Conservation (phyloP, 2,113 vertebrate species). For the Entosphenus tridentatus region DNA sequence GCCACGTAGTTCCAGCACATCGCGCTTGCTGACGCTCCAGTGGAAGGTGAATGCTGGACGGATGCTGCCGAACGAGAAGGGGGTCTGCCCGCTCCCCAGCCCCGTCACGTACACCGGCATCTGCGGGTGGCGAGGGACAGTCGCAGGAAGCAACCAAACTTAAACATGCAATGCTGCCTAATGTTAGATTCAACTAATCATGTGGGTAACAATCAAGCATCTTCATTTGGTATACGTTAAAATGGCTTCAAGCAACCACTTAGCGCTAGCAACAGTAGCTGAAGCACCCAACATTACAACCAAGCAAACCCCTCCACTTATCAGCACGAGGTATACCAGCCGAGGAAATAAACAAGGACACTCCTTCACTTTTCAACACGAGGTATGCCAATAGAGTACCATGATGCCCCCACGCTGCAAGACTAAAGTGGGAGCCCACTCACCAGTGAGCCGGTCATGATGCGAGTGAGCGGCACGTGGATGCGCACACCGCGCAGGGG, state of each 20-base stretch:
- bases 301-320: too few relatives aligned
- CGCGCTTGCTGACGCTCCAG: conserved; percentile 69
- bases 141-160: background rate
- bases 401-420: background rate
- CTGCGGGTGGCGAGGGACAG: conserved; percentile 14
- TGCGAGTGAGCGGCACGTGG: conserved; percentile 20
- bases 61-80: conserved; percentile 68
- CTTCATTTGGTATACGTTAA: too few relatives aligned
- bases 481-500: conserved; percentile 22
- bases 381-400: conserved; percentile 6
- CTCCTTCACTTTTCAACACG: background rate
- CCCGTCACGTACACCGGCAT: conserved; percentile 75
- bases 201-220: too few relatives aligned
- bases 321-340: background rate
- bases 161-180: background rate
- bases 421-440: background rate
- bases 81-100: conserved; percentile 54
- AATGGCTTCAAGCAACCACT: background rate
- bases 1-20: conserved; percentile 47
- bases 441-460: conserved; percentile 23
- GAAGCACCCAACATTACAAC: too few relatives aligned
- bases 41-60: conserved; percentile 51
- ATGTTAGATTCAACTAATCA: too few relatives aligned
- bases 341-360: conserved; percentile 2
- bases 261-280: background rate